These are phyloP conservation scores for Acholoe squamosa DNA, from an alignment of 2,888 invertebrate genomes.

Conservation along the genomic window DNA sequence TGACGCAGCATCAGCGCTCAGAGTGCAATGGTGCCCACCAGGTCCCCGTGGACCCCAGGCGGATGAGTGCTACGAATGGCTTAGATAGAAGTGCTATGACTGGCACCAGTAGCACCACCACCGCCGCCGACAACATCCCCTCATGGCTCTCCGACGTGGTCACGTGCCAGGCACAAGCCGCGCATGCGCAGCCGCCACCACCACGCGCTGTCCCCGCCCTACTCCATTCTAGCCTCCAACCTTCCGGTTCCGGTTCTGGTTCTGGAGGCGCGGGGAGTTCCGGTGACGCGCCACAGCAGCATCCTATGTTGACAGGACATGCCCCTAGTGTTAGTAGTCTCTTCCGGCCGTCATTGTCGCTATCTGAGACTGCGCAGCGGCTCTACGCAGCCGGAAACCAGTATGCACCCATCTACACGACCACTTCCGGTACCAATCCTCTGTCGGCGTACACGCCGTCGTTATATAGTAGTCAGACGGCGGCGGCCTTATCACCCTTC, in stretches of 20 bases:
- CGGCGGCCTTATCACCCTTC: slow-evolving; percentile 72
- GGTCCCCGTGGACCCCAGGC: slow-evolving; percentile 71
- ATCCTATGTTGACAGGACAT: slow-evolving; percentile 62
- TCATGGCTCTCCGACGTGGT: slow-evolving; percentile 73
- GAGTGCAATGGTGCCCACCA: slow-evolving; percentile 47
- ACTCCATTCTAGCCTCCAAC: slow-evolving; percentile 63
- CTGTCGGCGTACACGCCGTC: slow-evolving; percentile 70
- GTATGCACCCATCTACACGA: slow-evolving; percentile 63
- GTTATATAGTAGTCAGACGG: slow-evolving; percentile 70
- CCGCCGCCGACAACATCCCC: slow-evolving; percentile 71
- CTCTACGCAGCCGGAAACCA: slow-evolving; percentile 69
- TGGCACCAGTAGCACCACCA: slow-evolving; percentile 72
- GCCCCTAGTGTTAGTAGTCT: slow-evolving; percentile 63
- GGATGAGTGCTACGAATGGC: slow-evolving; percentile 76
- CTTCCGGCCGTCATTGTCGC: slow-evolving; percentile 75
- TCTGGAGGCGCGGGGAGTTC: not conserved
- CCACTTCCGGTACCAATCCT: slow-evolving; percentile 66
- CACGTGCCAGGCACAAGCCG: slow-evolving; percentile 69
- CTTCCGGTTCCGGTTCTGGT: not conserved
- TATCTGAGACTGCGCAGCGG: slow-evolving; percentile 71
- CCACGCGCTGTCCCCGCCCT: slow-evolving; percentile 63
- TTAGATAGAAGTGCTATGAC: slow-evolving; percentile 76
- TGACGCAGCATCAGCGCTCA: not conserved
- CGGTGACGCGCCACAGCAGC: slow-evolving; percentile 52
- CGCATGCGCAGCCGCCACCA: too few species aligned